Percentiles rank a stretch among this genome's conserved stretches.
phyloP scores from a whole-genome alignment of 2,113 vertebrate species.

The Spheniscus mendiculus region DNA sequence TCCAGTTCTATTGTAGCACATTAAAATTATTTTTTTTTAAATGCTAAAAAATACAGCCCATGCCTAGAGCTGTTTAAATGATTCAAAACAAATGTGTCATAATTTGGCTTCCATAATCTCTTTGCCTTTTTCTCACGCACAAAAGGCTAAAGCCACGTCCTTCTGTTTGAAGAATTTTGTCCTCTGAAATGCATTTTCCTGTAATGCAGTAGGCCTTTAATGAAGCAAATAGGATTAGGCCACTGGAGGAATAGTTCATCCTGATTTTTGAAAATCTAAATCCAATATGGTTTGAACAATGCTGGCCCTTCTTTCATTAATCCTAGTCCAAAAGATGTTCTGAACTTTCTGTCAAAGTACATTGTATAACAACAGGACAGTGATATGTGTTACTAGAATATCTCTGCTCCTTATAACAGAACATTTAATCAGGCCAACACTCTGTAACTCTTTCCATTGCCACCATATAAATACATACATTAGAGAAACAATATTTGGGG shows the following conservation, averaged over 20 bases:
- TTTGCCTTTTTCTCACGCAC: neutral
- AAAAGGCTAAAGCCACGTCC: neutral
- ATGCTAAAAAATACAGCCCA: neutral
- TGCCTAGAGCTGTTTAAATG: neutral
- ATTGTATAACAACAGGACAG: neutral
- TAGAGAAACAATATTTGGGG: neutral
- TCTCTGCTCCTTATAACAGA: neutral
- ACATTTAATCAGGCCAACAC: neutral
- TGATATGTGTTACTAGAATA: neutral
- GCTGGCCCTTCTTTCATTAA: neutral
- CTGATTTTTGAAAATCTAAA: constrained; percentile 25
- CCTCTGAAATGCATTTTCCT: neutral
- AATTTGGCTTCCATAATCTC: neutral
- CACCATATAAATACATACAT: neutral
- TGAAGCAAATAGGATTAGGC: constrained; percentile 37
- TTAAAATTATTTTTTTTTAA: neutral
- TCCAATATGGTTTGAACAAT: neutral
- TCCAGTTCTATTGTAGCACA: neutral
- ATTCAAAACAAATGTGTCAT: neutral
- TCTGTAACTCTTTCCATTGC: neutral
- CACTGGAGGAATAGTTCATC: constrained; percentile 21
- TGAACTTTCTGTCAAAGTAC: neutral
- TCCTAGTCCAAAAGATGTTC: neutral
- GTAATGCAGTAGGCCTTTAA: neutral
- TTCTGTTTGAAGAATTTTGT: constrained; percentile 18